Percentiles rank a stretch among this genome's conserved stretches.
These are phyloP conservation scores for Plemyria rubiginata DNA, from an alignment of 2,888 invertebrate species.

Conservation along the genomic window DNA sequence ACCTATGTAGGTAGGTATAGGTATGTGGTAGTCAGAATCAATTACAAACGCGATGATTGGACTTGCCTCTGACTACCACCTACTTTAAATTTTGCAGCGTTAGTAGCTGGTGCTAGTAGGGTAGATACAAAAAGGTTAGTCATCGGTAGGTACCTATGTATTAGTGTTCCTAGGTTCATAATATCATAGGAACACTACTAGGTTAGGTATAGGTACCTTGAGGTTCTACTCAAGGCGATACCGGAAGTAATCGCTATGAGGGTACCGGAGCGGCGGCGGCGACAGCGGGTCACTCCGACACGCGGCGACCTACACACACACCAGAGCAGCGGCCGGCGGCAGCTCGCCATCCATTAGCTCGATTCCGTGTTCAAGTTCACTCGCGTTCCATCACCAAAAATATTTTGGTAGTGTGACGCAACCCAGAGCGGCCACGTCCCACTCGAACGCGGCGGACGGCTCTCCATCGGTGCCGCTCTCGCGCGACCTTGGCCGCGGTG, in stretches of 20 bases:
- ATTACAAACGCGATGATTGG: no score
- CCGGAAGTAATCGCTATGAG: conserved; percentile 63
- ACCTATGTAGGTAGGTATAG: no score
- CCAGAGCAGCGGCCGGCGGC: conserved; percentile 26
- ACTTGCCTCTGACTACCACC: no score
- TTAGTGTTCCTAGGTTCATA: neutral
- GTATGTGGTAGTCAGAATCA: no score
- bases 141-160: neutral
- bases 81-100: no score
- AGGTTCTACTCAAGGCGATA: no score
- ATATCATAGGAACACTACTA: no score
- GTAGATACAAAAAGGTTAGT: neutral
- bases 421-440: conserved; percentile 72
- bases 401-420: conserved; percentile 84
- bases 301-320: conserved; percentile 73
- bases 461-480: conserved; percentile 78
- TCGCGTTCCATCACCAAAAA: conserved; percentile 84
- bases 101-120: neutral
- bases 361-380: conserved; percentile 83
- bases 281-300: conserved; percentile 76
- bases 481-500: conserved; percentile 92
- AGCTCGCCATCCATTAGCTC: conserved; percentile 76
- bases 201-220: no score
- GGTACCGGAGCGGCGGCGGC: conserved; percentile 58
- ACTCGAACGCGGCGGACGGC: conserved; percentile 65